phyloP scores from a whole-genome alignment of 2,797 vertebrate genomes.

The Leptatherina wallacei region DNA sequence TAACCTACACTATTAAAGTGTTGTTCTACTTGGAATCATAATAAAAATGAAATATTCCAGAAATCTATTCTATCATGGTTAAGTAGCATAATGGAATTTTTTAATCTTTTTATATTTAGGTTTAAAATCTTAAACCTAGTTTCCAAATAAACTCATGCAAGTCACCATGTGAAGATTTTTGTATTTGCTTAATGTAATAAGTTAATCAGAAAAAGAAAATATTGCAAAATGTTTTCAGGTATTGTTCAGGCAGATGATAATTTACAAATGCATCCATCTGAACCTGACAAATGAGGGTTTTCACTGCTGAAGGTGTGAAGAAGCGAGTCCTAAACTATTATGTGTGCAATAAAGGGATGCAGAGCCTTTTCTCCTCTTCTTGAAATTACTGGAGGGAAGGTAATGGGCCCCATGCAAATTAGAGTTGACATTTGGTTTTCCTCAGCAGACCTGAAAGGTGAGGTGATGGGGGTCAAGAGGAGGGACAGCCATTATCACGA shows the following conservation, averaged over 20 bases:
- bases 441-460: slow-evolving; percentile 59
- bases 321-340: slow-evolving; percentile 47
- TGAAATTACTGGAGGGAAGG: slow-evolving; percentile 62
- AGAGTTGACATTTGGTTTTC: slow-evolving; percentile 71
- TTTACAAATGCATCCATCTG: slow-evolving; percentile 7
- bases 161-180: too few relatives aligned
- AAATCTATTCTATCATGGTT: too few relatives aligned
- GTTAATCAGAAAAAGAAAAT: too few relatives aligned
- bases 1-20: too few relatives aligned
- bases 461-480: slow-evolving; percentile 67
- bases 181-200: too few relatives aligned
- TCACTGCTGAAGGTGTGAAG: slow-evolving; percentile 6
- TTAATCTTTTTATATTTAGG: too few relatives aligned
- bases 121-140: too few relatives aligned
- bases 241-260: neutral
- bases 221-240: too few relatives aligned
- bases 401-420: slow-evolving; percentile 75
- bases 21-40: too few relatives aligned
- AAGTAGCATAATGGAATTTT: too few relatives aligned
- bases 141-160: too few relatives aligned
- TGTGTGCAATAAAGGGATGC: slow-evolving; percentile 46
- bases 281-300: slow-evolving; percentile 2
- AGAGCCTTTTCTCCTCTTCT: slow-evolving; percentile 24
- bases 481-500: slow-evolving; percentile 72
- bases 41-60: too few relatives aligned